phyloP scores from a whole-genome alignment of 2,888 invertebrate genomes.

The Incurvaria masculella region DNA sequence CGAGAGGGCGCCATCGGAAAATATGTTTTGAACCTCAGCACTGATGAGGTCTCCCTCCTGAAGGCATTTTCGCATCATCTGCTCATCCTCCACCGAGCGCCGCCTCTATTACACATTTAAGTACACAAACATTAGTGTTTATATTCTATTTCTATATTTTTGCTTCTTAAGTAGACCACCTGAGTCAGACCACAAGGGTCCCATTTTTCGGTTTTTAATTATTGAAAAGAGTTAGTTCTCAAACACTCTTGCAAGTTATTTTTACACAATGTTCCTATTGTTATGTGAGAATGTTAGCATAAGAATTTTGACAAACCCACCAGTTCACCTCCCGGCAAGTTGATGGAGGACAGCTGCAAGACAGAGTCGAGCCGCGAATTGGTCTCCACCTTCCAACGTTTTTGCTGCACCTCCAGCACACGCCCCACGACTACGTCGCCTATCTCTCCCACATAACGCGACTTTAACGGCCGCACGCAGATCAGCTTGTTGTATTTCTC shows the following conservation, averaged over 20 bases:
- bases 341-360: slow-evolving; percentile 87
- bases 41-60: slow-evolving; percentile 96
- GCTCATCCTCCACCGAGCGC: slow-evolving; percentile 93
- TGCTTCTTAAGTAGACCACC: no score
- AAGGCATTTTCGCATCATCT: slow-evolving; percentile 93
- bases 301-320: slow-evolving; percentile 39
- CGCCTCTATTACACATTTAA: slow-evolving; percentile 60
- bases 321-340: slow-evolving; percentile 96
- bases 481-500: slow-evolving; percentile 94
- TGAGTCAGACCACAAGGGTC: no score
- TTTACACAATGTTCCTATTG: neutral
- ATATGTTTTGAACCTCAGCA: slow-evolving; percentile 95
- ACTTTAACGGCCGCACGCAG: slow-evolving; percentile 87
- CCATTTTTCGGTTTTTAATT: no score
- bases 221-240: no score
- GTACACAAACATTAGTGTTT: slow-evolving; percentile 9
- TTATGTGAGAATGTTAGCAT: neutral
- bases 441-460: slow-evolving; percentile 89
- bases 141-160: no score
- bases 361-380: slow-evolving; percentile 87
- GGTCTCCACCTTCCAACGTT: slow-evolving; percentile 93
- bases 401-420: slow-evolving; percentile 90
- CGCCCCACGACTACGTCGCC: slow-evolving; percentile 97
- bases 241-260: neutral
- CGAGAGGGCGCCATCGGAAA: slow-evolving; percentile 87